Conservation (phyloP, 1,140 invertebrate species). For the Whitmania pigra region DNA sequence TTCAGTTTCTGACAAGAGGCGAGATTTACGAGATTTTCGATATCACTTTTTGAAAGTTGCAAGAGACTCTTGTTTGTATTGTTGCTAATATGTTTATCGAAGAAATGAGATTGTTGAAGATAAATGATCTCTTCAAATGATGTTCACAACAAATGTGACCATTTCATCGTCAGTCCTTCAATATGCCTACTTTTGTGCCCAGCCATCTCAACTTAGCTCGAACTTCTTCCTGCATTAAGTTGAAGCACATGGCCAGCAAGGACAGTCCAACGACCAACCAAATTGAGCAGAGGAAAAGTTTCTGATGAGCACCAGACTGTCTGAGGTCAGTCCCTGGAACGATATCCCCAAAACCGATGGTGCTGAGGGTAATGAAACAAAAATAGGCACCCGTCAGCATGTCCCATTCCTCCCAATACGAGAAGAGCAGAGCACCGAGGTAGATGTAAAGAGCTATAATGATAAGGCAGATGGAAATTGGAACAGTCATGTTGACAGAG, state of each 20-base stretch:
- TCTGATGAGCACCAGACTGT: slow-evolving; percentile 11
- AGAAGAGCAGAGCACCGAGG: slow-evolving; percentile 28
- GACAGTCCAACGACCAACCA: slow-evolving; percentile 72
- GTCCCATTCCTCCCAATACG: slow-evolving; percentile 48
- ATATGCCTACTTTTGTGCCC: slow-evolving; percentile 30
- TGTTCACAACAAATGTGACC: neutral
- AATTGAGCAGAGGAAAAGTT: slow-evolving; percentile 67
- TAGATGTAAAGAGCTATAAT: slow-evolving; percentile 24
- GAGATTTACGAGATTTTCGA: neutral
- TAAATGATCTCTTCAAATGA: neutral
- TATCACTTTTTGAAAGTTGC: neutral
- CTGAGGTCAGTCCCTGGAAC: slow-evolving; percentile 43
- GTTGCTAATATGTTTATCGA: neutral
- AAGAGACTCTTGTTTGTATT: neutral
- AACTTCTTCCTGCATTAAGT: slow-evolving; percentile 73
- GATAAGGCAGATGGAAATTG: slow-evolving; percentile 25
- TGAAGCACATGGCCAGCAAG: slow-evolving; percentile 76
- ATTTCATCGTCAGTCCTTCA: slow-evolving; percentile 13
- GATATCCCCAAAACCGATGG: slow-evolving; percentile 84
- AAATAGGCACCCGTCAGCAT: slow-evolving; percentile 83
- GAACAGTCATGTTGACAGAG: slow-evolving; percentile 24
- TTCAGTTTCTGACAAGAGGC: too few species aligned
- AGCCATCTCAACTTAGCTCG: slow-evolving; percentile 58
- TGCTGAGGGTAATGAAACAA: slow-evolving; percentile 66
- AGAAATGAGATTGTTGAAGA: neutral